Evolutionary conservation across 2,797 vertebrate species (phyloP), one percentile per base, ranked within the genome.

Genomic region (Craterocephalus amniculus): DNA sequence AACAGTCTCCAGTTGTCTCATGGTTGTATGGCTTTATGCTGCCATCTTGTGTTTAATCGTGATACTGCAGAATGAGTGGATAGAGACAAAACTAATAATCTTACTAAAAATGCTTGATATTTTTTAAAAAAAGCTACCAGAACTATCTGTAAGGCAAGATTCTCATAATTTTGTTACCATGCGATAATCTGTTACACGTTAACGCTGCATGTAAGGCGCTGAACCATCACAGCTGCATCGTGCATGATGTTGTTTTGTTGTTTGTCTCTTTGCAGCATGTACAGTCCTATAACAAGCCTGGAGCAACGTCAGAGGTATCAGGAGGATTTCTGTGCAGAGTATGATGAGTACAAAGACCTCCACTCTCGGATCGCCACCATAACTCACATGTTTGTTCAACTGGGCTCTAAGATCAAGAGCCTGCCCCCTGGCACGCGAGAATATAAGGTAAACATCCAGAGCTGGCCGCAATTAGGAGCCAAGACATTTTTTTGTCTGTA

Each of bases 301-400:
- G 95, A 95, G 69, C 95, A 96, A 76, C 87, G 91, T 32, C 90
- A 90, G 66, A 85, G 83, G 63, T 96, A 95, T 59, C 91, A 95
- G 74, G 92, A 93, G 24, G 96, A 96, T 64, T 97, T 98, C 86
- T 92, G 93, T 18, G 88, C 92, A 0, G 96, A 97, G 79, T 96
- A 96, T 6, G 81, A 91, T 0, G 95, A 96, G 84, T 96, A 96
- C 81, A 89, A 92, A 34, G 86, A 92, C 62, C 94, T 96, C 9
- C 95, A 96, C 36, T 81, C 94, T 35, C 89, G 90, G 32, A 92
- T 95, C 8, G 93, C 92, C 26, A 94, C 92, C 32, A 89, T 94
- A 64, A 97, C 95, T 48, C 88, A 89, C 66, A 94, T 91, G 74
- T 97, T 96, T 74, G 79, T 94, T 60, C 95, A 96, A 34, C 91